Evolutionary conservation across 2,888 invertebrate genomes (phyloP).

Genomic region (Gandaritis pyraliata): DNA sequence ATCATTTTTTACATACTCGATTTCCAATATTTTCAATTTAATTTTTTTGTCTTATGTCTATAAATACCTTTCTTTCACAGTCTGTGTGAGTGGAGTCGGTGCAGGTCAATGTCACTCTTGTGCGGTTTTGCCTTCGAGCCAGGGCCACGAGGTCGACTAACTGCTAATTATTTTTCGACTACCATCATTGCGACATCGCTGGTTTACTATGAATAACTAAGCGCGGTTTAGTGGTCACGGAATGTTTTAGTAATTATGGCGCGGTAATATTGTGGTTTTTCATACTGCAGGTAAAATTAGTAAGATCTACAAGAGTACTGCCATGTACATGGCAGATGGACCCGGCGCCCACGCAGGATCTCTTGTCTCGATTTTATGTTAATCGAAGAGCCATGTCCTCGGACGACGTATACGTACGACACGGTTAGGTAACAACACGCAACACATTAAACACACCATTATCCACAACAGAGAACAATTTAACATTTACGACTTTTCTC

Average conservation of each 20-base stretch:
- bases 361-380: conserved; percentile 73
- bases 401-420: conserved; percentile 56
- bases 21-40: neutral
- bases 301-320: conserved; percentile 27
- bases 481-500: conserved; percentile 76
- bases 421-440: conserved; percentile 66
- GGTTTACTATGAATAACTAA: conserved; percentile 63
- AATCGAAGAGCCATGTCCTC: conserved; percentile 82
- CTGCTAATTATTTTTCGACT: conserved; percentile 79
- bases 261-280: conserved; percentile 33
- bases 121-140: conserved; percentile 69
- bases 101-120: conserved; percentile 72
- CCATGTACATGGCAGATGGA: conserved; percentile 50
- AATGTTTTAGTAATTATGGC: conserved; percentile 55
- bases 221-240: conserved; percentile 65
- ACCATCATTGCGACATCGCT: conserved; percentile 66
- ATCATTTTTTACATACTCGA: no score
- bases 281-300: conserved; percentile 31
- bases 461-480: conserved; percentile 71
- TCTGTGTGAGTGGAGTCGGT: conserved; percentile 24
- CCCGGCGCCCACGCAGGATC: conserved; percentile 73
- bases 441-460: conserved; percentile 72
- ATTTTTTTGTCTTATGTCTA: neutral
- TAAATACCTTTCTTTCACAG: conserved; percentile 18
- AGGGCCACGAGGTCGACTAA: conserved; percentile 67